Base-by-base conservation (phyloP, 2,797 vertebrate species). In the Australoheros facetus region DNA sequence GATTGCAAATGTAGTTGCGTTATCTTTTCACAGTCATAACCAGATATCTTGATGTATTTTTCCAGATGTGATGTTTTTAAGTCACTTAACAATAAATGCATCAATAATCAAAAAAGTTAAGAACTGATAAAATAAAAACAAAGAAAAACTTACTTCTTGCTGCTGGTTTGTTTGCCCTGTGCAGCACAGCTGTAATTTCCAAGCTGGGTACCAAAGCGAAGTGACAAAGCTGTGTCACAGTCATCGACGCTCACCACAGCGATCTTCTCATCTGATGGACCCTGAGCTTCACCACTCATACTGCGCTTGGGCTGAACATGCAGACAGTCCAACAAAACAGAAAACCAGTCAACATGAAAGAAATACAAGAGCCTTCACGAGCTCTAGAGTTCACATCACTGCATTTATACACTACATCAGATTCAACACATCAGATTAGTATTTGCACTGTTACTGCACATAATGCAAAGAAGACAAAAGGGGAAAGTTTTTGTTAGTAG, bases 181-280 rank as follows among this genome's bases (percentile, higher is more conserved):
- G 98, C 97, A 0, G 98, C 98, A 3, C 98, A 99, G 53, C 97
- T 98, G 83, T 99, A 99, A 95, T 99, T 99, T 75, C 97, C 97
- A 0, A 99, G 96, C 89, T 98, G 96, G 0, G 88, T 93, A 26
- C 97, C 96, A 1, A 99, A 99, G 86, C 97, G 97, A 75, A 99
- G 95, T 10, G 98, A 97, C 90, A 99, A 91, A 0, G 97, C 96
- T 1, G 96, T 96, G 1, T 99, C 97, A 21, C 98, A 99, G 91
- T 98, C 96, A 5, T 99, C 98, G 64, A 99, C 92, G 17, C 96
- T 98, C 89, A 99, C 92, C 87, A 99, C 96, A 1, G 98, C 98
- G 85, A 99, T 97, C 89, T 99, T 99, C 94, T 99, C 97, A 91
- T 98, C 98, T 7, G 98, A 99, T 0, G 98, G 98, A 71, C 98